These are phyloP conservation scores for Hipparchia semele DNA, from an alignment of 2,888 invertebrate species.

Conservation along the genomic window DNA sequence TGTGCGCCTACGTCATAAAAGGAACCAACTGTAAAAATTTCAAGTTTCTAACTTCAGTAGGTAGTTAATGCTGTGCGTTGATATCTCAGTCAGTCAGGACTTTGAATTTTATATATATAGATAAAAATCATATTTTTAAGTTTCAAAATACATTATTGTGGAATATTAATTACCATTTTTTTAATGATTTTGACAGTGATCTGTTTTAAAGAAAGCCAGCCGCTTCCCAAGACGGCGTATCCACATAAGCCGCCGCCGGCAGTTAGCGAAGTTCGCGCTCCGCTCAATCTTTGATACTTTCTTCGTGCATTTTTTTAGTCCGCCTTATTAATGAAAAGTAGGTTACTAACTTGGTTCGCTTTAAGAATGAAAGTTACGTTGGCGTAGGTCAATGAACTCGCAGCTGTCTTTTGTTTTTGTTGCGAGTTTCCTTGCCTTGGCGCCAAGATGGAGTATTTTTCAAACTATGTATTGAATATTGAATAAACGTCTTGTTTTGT, in stretches of 20 bases:
- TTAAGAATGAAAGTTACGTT: slow-evolving; percentile 83
- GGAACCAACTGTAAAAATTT: too few relatives aligned
- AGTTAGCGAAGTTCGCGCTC: slow-evolving; percentile 75
- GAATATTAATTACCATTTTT: too few relatives aligned
- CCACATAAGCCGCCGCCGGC: slow-evolving; percentile 57
- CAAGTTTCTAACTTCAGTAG: too few relatives aligned
- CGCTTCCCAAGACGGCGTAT: slow-evolving; percentile 42
- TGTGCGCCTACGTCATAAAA: too few relatives aligned
- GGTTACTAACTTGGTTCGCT: slow-evolving; percentile 82
- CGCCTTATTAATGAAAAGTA: slow-evolving; percentile 83
- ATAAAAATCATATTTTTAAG: too few relatives aligned
- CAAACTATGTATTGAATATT: slow-evolving; percentile 10
- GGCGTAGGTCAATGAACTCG: slow-evolving; percentile 79
- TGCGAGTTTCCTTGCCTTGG: slow-evolving; percentile 35
- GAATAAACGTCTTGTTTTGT: background rate
- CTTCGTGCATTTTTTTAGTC: slow-evolving; percentile 83
- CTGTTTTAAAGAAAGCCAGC: background rate
- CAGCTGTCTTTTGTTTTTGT: slow-evolving; percentile 81
- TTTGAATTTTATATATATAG: too few relatives aligned
- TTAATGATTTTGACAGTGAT: too few relatives aligned
- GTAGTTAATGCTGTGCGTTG: too few relatives aligned
- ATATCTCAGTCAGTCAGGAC: too few relatives aligned
- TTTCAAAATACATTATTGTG: too few relatives aligned
- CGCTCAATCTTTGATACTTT: slow-evolving; percentile 84
- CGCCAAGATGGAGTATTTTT: background rate